Percentiles rank a stretch among this genome's conserved stretches.
Conservation (phyloP, 2,888 invertebrate species). For the Mythimna vitellina region DNA sequence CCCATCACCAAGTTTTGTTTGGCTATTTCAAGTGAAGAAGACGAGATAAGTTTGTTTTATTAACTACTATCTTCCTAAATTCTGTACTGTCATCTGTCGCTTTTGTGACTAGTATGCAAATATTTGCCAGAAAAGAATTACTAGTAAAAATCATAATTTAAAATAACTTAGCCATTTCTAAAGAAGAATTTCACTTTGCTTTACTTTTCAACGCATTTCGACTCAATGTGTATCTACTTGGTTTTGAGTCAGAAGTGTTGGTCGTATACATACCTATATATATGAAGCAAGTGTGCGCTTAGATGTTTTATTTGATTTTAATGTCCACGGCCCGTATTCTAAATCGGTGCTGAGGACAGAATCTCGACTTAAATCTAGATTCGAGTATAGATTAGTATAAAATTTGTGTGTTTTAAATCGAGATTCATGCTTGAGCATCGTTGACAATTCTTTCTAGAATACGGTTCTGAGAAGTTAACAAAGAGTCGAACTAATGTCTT, state of each 20-base stretch:
- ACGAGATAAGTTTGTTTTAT: constrained; percentile 69
- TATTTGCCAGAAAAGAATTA: constrained; percentile 38
- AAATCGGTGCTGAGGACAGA: constrained; percentile 18
- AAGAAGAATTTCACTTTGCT: not conserved
- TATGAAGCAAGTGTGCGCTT: constrained; percentile 16
- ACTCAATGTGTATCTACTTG: not conserved
- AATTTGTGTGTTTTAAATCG: constrained; percentile 29
- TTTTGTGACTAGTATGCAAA: constrained; percentile 49
- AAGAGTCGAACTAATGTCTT: constrained; percentile 20
- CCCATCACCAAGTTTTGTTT: constrained; percentile 71
- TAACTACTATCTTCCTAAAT: constrained; percentile 55
- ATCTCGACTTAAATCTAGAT: constrained; percentile 22
- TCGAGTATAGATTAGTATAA: constrained; percentile 16
- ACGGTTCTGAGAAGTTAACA: constrained; percentile 16
- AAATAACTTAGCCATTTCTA: constrained; percentile 8
- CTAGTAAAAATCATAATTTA: constrained; percentile 4
- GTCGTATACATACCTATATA: constrained; percentile 18
- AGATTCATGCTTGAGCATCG: constrained; percentile 23
- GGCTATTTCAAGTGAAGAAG: constrained; percentile 67
- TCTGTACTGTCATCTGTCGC: constrained; percentile 49
- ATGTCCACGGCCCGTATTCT: constrained; percentile 31
- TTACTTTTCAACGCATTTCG: not conserved
- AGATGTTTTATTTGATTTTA: constrained; percentile 43
- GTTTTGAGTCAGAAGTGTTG: constrained; percentile 12
- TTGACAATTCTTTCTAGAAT: constrained; percentile 34